A percentile compares a stretch with the other conserved stretches of the same genome.
phyloP scores from a whole-genome alignment of 2,888 invertebrate species.

The Apodemia mormo region DNA sequence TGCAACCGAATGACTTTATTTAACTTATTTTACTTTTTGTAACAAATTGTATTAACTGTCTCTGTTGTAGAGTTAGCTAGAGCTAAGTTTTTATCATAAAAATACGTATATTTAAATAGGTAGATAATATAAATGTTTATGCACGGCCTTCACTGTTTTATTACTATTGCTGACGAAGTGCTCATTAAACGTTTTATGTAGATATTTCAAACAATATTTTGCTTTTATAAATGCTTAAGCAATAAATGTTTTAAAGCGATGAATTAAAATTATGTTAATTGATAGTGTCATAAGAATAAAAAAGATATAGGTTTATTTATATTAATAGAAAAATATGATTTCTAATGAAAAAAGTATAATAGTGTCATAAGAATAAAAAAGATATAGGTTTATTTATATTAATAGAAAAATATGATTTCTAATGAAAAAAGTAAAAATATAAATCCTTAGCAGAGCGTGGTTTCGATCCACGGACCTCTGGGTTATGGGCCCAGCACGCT shows the following conservation, averaged over 20 bases:
- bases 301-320: neutral
- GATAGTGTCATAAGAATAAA: too few species aligned
- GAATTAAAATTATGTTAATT: too few species aligned
- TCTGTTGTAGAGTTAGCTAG: too few species aligned
- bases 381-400: neutral
- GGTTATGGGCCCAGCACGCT: conserved; percentile 93
- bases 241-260: too few species aligned
- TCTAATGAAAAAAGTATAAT: neutral
- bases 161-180: neutral
- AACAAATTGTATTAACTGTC: too few species aligned
- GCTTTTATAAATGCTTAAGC: too few species aligned
- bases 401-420: neutral
- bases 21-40: neutral
- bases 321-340: neutral
- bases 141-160: neutral
- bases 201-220: neutral
- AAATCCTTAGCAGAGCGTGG: conserved; percentile 87
- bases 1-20: neutral
- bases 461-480: conserved; percentile 96
- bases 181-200: conserved; percentile 34
- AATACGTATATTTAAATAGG: neutral
- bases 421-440: neutral
- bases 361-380: too few species aligned
- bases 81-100: too few species aligned
- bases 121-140: neutral